Base-by-base conservation (phyloP, 2,888 invertebrate genomes). In the Scrobipalpa atriplicella region DNA sequence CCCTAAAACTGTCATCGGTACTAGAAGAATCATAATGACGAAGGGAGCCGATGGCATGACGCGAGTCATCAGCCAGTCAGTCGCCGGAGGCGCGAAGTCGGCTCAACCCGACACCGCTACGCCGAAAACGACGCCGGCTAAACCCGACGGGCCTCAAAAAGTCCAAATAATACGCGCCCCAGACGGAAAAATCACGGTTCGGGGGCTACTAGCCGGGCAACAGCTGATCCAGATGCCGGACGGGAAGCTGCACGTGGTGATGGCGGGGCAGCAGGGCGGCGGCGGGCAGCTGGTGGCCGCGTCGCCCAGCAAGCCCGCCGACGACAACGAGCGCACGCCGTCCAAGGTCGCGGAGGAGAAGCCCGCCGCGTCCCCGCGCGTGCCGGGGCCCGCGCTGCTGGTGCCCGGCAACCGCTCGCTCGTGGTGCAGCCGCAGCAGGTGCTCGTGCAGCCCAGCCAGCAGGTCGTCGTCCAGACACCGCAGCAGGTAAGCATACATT, bases 171-270 rank as follows among this genome's bases (percentile, higher is more conserved):
- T 98, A 78, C 96, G 97, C 72, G 95, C 97, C 0, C 96, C 97
- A 0, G 98, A 98, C 85, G 98, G 98, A 29, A 98, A 98, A 87
- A 93, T 98, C 16, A 97, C 98, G 76, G 98, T 99, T 1, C 95
- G 97, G 69, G 99, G 99, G 0, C 93, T 99, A 9, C 94, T 97
- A 85, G 97, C 98, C 60, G 98, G 98, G 65, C 99, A 99, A 82
- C 98, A 98, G 81, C 91, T 99, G 66, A 95, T 98, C 56, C 97
- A 98, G 83, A 96, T 98, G 94, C 96, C 98, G 0, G 98, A 99
- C 85, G 99, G 99, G 0, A 97, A 98, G 83, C 90, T 98, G 29
- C 98, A 98, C 81, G 95, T 98, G 18, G 93, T 97, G 43, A 95
- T 95, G 82, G 94, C 95, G 10, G 94, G 94, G 8, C 95, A 95